These are phyloP conservation scores for Pyrrhia umbra DNA, from an alignment of 2,888 invertebrate species.

Conservation along the genomic window DNA sequence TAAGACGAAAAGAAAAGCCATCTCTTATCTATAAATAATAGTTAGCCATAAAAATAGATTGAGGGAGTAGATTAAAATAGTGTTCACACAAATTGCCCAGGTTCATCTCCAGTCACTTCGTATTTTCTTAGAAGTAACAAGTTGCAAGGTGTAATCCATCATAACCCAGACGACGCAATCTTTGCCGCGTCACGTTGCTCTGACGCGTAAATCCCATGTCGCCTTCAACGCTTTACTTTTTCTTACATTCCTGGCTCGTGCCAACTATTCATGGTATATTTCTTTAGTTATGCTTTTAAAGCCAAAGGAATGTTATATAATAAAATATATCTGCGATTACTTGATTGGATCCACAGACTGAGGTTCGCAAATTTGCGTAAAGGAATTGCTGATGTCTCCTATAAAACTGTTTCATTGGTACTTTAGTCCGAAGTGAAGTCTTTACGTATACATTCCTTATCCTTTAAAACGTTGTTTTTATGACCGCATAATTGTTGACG, in stretches of 20 bases:
- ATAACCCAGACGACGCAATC: slow-evolving; percentile 64
- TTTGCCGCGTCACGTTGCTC: slow-evolving; percentile 53
- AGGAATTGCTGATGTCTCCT: slow-evolving; percentile 37
- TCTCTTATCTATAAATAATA: not conserved
- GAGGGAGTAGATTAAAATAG: slow-evolving; percentile 18
- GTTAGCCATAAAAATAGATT: slow-evolving; percentile 4
- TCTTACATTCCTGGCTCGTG: slow-evolving; percentile 84
- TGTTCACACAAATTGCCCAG: slow-evolving; percentile 33
- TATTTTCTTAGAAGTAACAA: slow-evolving; percentile 30
- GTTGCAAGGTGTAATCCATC: slow-evolving; percentile 63
- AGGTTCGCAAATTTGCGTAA: slow-evolving; percentile 48
- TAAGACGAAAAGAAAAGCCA: not conserved
- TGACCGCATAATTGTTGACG: not conserved
- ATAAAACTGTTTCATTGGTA: slow-evolving; percentile 23
- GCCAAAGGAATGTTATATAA: slow-evolving; percentile 55
- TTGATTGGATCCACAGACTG: slow-evolving; percentile 42
- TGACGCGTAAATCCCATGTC: slow-evolving; percentile 59
- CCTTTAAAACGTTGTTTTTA: slow-evolving; percentile 24
- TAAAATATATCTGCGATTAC: slow-evolving; percentile 52
- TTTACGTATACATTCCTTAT: slow-evolving; percentile 19
- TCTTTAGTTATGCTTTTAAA: slow-evolving; percentile 70
- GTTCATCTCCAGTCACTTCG: slow-evolving; percentile 19
- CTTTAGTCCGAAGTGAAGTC: slow-evolving; percentile 10
- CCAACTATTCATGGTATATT: slow-evolving; percentile 77
- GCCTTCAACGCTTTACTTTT: slow-evolving; percentile 67